phyloP scores from a whole-genome alignment of 2,113 vertebrate species.

The Sylvia atricapilla region DNA sequence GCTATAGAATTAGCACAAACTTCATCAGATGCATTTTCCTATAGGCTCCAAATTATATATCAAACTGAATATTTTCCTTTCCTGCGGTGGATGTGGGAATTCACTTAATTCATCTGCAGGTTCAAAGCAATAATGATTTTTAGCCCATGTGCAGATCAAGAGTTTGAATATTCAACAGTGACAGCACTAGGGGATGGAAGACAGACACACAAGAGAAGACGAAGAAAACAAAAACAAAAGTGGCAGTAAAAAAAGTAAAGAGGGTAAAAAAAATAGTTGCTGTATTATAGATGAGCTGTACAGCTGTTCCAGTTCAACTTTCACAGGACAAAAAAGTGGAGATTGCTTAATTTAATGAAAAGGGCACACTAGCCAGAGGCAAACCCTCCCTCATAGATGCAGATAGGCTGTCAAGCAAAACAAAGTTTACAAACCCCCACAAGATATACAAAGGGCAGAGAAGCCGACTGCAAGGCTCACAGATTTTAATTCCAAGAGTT shows the following conservation, averaged over 20 bases:
- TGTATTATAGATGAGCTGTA: not conserved
- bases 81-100: not conserved
- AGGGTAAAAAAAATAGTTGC: not conserved
- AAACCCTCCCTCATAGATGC: not conserved
- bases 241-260: not conserved
- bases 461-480: not conserved
- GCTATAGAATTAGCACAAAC: slow-evolving; percentile 38
- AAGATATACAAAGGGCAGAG: not conserved
- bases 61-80: slow-evolving; percentile 45
- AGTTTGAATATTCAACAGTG: slow-evolving; percentile 36
- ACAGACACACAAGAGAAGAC: not conserved
- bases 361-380: slow-evolving; percentile 1
- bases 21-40: slow-evolving; percentile 49
- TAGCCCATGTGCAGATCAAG: not conserved
- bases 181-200: not conserved
- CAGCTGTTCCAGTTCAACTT: not conserved
- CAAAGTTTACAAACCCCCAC: not conserved
- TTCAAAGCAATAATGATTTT: slow-evolving; percentile 57
- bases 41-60: slow-evolving; percentile 29
- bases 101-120: slow-evolving; percentile 13
- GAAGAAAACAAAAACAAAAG: not conserved
- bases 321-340: not conserved
- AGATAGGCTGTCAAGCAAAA: slow-evolving; percentile 2
- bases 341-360: not conserved
- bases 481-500: slow-evolving; percentile 18